Conservation (phyloP, 2,797 vertebrate species). For the Muraenolepis orangiensis region DNA sequence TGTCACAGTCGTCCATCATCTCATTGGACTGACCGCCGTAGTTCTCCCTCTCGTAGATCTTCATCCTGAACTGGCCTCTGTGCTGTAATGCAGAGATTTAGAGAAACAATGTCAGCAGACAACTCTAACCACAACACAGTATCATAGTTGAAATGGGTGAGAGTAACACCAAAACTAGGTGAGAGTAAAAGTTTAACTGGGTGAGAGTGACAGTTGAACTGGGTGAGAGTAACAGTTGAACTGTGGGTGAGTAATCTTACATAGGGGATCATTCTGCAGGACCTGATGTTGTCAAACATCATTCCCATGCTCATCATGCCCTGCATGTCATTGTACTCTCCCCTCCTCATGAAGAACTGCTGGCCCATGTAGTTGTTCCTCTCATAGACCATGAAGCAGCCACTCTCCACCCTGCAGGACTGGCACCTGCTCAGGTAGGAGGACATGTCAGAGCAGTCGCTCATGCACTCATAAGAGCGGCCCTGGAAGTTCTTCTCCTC, state of each 20-base stretch:
- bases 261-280: conserved; percentile 70
- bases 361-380: conserved; percentile 69
- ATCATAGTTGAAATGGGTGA: too few species aligned
- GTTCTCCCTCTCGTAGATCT: background rate
- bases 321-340: conserved; percentile 74
- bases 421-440: conserved; percentile 1
- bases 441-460: too few species aligned
- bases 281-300: conserved; percentile 63
- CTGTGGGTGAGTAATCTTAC: conserved; percentile 40
- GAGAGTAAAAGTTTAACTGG: too few species aligned
- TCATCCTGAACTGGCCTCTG: background rate
- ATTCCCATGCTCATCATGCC: conserved; percentile 62
- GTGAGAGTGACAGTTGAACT: too few species aligned
- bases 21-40: background rate
- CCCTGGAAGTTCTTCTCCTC: too few species aligned
- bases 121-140: background rate
- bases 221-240: too few species aligned
- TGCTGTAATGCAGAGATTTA: background rate
- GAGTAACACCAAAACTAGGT: too few species aligned
- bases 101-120: background rate
- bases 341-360: conserved; percentile 68
- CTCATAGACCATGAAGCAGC: conserved; percentile 70
- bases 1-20: background rate
- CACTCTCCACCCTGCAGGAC: conserved; percentile 22
- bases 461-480: too few species aligned